These are phyloP conservation scores for Bryconaethiops microstoma DNA, from an alignment of 2,797 vertebrate genomes.

Conservation along the genomic window DNA sequence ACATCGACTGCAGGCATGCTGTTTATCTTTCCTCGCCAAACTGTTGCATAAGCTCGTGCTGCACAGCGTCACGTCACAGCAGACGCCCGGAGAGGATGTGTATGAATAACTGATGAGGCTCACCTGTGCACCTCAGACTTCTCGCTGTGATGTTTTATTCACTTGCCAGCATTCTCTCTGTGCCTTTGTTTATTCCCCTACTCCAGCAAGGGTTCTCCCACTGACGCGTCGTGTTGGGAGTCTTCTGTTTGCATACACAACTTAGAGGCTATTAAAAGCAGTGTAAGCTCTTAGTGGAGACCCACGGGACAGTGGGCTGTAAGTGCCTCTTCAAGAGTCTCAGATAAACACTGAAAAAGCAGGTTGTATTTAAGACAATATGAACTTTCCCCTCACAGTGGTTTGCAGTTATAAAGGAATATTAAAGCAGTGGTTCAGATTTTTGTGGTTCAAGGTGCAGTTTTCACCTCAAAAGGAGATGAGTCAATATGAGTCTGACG, in stretches of 20 bases:
- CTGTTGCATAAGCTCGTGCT: conserved; percentile 9
- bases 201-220: neutral
- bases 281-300: neutral
- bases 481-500: too few relatives aligned
- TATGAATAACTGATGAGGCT: conserved; percentile 27
- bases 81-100: conserved; percentile 1
- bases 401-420: neutral
- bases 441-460: too few relatives aligned
- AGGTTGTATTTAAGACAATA: neutral
- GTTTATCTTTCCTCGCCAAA: neutral
- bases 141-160: conserved; percentile 37
- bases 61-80: conserved; percentile 10
- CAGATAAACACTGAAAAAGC: neutral
- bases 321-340: neutral
- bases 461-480: too few relatives aligned
- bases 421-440: too few relatives aligned
- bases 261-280: neutral
- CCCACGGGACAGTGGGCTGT: neutral
- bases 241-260: neutral
- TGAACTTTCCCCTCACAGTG: neutral
- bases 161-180: neutral
- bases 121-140: neutral
- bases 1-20: neutral
- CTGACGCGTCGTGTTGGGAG: neutral
- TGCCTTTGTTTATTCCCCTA: conserved; percentile 7